Evolutionary conservation across 2,113 vertebrate species (phyloP).

Genomic region (Thamnophis sirtalis): DNA sequence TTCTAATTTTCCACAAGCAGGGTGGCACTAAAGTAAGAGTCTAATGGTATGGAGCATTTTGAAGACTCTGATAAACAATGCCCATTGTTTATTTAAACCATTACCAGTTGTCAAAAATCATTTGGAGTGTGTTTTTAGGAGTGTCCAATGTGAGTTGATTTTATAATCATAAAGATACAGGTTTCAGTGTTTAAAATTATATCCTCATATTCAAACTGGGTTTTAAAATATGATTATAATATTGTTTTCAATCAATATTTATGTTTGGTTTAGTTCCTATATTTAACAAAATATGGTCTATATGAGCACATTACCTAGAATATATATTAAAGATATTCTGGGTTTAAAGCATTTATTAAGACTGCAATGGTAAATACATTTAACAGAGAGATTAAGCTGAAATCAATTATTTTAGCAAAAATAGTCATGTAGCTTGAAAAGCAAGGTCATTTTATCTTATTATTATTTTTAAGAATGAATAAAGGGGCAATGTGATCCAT

Average conservation of each 20-base stretch:
- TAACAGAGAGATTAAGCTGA: not conserved
- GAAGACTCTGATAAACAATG: not conserved
- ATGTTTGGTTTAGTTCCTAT: not conserved
- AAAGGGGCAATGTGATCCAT: not conserved
- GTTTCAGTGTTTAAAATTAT: not conserved
- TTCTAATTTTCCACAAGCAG: not conserved
- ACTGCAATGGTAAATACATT: constrained; percentile 6
- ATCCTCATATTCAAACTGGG: not conserved
- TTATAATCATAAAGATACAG: not conserved
- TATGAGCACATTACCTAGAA: not conserved
- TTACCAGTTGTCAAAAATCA: not conserved
- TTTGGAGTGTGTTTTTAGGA: not conserved
- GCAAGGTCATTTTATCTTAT: not conserved
- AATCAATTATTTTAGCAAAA: not conserved
- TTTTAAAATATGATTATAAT: not conserved
- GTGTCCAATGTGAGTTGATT: not conserved
- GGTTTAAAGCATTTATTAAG: not conserved
- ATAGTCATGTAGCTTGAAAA: not conserved
- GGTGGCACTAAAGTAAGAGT: not conserved
- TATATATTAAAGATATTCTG: not conserved
- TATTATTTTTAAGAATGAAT: not conserved
- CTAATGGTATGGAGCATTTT: not conserved
- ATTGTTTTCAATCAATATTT: not conserved
- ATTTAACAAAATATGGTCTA: not conserved
- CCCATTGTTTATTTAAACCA: not conserved